Evolutionary conservation across 2,888 invertebrate species (phyloP), one percentile per base, ranked within the genome.

Genomic region (Folsomia manolachei): DNA sequence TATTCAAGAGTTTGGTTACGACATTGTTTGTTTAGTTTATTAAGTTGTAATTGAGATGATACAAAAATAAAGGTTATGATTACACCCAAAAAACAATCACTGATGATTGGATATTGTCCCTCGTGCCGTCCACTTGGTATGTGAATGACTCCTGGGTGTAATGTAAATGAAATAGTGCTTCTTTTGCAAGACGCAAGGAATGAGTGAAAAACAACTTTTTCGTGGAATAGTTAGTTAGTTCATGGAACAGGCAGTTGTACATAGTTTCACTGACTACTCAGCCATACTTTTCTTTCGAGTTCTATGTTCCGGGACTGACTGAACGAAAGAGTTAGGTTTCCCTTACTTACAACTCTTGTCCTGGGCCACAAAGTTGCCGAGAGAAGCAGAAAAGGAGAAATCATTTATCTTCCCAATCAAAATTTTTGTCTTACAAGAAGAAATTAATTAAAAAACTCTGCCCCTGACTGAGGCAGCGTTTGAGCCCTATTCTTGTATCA

Each of bases 361-460:
- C 7, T 39, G 39, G 39, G 7, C 39, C 39, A 63, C 21, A 27
- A 4, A 39, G 39, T 39, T 39, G 39, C 14, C 39, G 39, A 39
- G 53, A 67, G 51, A 51, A 27, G 39, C 19, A 51, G 18, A 60
- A 24, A 52, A n/a, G 21, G 26, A 26, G 26, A 26, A 26, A 68
- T 68, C 68, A 68, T 68, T 61, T 69, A 69, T 69, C 63, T 69
- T 69, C 62, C n/a, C 69, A 63, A 69, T 69, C 63, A 63, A 23
- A 25, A 39, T 69, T 69, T 69, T 27, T 63, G 52, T 51, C 63
- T 52, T 63, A 52, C 2, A 25, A 14, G 51, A 26, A 67, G 67
- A 67, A 67, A 67, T 67, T 67, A 56, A 67, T 67, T 67, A 56
- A 67, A 64, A 67, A 24, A 39, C 39, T 39, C 39, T 39, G 39